These are phyloP conservation scores for Eristalinus aeneus DNA, from an alignment of 2,888 invertebrate species.

Conservation along the genomic window DNA sequence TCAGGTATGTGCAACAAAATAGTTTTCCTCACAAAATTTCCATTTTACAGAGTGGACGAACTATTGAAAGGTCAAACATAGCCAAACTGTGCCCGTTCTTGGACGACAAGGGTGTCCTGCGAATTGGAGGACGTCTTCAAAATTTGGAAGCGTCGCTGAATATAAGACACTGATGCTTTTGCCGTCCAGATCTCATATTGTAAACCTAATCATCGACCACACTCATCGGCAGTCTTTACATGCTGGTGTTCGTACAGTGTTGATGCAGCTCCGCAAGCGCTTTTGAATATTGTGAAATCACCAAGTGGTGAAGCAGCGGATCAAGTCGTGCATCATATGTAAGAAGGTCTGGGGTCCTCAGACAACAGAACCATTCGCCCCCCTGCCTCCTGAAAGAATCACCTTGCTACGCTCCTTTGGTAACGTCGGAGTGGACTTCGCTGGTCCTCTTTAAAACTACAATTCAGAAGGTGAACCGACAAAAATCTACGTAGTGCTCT, in stretches of 20 bases:
- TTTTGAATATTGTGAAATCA: conserved; percentile 23
- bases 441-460: conserved; percentile 19
- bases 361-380: conserved; percentile 22
- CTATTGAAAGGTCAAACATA: background rate
- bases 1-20: background rate
- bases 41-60: background rate
- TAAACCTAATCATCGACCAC: background rate
- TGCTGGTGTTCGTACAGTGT: too few relatives aligned
- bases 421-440: conserved; percentile 36
- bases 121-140: conserved; percentile 7
- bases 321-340: conserved; percentile 13
- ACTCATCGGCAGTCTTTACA: background rate
- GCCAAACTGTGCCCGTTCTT: background rate
- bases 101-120: background rate
- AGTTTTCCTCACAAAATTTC: background rate
- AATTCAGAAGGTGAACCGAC: background rate
- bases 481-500: conserved; percentile 17
- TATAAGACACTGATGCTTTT: conserved; percentile 4
- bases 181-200: background rate
- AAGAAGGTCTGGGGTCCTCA: conserved; percentile 16
- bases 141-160: background rate
- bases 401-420: conserved; percentile 21
- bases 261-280: conserved; percentile 4
- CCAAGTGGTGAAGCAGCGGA: background rate
- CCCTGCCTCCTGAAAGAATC: conserved; percentile 14